phyloP scores from a whole-genome alignment of 1,140 invertebrate species.

The Halyomorpha halys region DNA sequence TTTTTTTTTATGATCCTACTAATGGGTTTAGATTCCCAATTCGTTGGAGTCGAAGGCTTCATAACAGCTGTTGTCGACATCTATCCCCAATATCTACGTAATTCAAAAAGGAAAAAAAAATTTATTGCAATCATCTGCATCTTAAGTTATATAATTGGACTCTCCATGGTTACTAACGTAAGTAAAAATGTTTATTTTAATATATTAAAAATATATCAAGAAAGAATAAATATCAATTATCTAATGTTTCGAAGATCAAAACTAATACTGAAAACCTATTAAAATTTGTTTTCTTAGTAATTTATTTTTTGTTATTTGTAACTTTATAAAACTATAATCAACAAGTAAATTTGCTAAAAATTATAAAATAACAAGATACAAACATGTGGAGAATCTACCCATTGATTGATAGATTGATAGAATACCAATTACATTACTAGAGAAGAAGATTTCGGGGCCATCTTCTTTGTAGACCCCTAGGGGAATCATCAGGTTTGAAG shows the following conservation, averaged over 20 bases:
- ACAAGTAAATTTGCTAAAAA: no score
- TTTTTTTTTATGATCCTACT: slow-evolving; percentile 80
- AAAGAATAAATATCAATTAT: neutral
- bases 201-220: no score
- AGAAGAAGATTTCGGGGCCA: no score
- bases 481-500: no score
- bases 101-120: slow-evolving; percentile 41
- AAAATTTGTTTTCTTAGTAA: no score
- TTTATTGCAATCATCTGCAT: slow-evolving; percentile 50
- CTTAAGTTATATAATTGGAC: slow-evolving; percentile 51
- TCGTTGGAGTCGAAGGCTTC: slow-evolving; percentile 51
- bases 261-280: neutral
- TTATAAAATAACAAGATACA: no score
- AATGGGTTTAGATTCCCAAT: slow-evolving; percentile 63
- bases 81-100: slow-evolving; percentile 43
- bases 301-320: no score
- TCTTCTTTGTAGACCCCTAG: no score
- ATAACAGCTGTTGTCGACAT: slow-evolving; percentile 52
- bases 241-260: neutral
- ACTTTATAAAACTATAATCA: no score
- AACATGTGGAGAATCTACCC: no score
- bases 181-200: slow-evolving; percentile 31
- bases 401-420: no score
- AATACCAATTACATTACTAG: no score
- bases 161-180: slow-evolving; percentile 61